A percentile compares a stretch with the other conserved stretches of the same genome.
Conservation (phyloP, 2,797 vertebrate genomes). For the Streptopelia turtur region DNA sequence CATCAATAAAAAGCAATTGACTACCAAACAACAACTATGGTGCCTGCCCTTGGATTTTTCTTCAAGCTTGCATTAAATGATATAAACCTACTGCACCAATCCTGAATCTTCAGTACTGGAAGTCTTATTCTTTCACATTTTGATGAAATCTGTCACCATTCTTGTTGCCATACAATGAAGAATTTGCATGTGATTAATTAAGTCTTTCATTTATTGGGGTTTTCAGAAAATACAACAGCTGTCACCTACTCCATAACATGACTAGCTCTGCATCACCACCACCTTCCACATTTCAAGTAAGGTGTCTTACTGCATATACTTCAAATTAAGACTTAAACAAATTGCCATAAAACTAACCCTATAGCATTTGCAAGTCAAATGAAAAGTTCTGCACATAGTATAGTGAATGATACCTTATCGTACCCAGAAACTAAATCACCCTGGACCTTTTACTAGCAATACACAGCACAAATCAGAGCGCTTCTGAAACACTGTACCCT, state of each 20-base stretch:
- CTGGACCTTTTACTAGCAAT: neutral
- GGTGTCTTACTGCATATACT: neutral
- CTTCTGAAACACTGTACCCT: neutral
- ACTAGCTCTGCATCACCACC: neutral
- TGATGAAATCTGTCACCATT: fast-evolving
- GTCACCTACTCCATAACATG: neutral
- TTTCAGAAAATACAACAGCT: neutral
- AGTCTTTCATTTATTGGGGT: neutral
- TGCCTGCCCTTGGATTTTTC: neutral
- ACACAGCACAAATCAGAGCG: neutral
- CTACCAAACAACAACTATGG: neutral
- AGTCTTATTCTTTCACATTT: neutral
- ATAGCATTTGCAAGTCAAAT: neutral
- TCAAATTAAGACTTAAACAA: neutral
- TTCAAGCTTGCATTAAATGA: neutral
- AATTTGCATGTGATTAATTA: neutral
- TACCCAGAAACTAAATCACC: neutral
- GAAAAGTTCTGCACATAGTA: neutral
- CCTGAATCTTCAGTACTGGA: neutral
- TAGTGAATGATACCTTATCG: neutral
- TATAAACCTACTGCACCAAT: neutral
- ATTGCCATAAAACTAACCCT: neutral
- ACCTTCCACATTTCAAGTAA: neutral
- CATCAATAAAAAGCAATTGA: fast-evolving
- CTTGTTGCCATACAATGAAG: neutral